phyloP scores from a whole-genome alignment of 2,113 vertebrate genomes.

The Cnemophilus loriae region DNA sequence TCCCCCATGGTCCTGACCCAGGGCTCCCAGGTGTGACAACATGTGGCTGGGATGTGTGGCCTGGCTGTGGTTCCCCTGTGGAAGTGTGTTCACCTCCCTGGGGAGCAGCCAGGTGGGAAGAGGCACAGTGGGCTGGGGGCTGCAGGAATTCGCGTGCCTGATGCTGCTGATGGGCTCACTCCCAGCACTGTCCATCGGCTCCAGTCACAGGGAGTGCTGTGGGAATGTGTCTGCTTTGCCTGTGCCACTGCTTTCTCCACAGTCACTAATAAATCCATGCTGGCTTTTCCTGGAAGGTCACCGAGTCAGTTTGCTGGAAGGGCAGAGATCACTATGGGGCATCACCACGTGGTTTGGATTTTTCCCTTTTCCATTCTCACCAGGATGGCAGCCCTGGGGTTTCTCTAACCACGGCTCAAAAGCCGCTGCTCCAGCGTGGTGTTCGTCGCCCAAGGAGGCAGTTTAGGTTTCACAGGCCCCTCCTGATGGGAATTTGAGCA shows the following conservation, averaged over 20 bases:
- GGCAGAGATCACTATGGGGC: background rate
- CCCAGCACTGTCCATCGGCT: rapidly evolving
- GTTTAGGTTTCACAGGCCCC: background rate
- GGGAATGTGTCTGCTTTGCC: rapidly evolving
- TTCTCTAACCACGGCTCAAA: background rate
- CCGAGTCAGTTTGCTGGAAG: background rate
- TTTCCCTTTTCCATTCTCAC: background rate
- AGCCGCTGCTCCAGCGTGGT: background rate
- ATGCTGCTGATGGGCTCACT: background rate
- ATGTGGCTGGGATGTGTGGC: background rate
- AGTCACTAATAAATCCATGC: rapidly evolving
- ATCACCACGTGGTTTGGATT: background rate
- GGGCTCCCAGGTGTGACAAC: background rate
- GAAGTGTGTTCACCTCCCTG: rapidly evolving
- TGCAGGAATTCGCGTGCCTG: background rate
- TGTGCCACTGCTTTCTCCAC: background rate
- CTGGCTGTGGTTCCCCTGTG: background rate
- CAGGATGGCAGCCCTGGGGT: background rate
- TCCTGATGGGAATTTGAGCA: background rate
- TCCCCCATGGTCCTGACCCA: rapidly evolving
- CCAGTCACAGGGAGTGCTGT: rapidly evolving
- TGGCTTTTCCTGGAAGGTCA: background rate
- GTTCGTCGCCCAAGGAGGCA: background rate
- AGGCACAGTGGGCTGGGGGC: background rate
- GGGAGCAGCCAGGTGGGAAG: background rate